phyloP scores from a whole-genome alignment of 2,888 invertebrate genomes.

The Netelia inedita region DNA sequence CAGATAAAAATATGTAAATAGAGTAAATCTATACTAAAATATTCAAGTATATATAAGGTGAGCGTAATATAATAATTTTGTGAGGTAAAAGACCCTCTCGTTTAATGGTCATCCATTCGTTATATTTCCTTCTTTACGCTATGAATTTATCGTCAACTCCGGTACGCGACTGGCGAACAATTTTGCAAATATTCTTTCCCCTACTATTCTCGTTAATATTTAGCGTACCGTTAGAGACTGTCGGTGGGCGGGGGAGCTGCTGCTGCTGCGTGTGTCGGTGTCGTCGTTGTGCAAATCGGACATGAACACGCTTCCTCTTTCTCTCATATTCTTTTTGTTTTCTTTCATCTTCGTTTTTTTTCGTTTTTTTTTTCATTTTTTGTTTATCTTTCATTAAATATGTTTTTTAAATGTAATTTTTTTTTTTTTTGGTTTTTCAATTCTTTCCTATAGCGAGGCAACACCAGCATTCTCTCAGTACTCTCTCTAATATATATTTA shows the following conservation, averaged over 20 bases:
- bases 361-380: constrained; percentile 39
- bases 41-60: constrained; percentile 85
- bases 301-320: constrained; percentile 74
- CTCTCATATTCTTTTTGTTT: constrained; percentile 37
- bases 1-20: constrained; percentile 85
- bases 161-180: constrained; percentile 78
- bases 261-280: constrained; percentile 63
- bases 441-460: constrained; percentile 68
- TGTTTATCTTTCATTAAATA: constrained; percentile 14
- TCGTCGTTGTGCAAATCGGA: constrained; percentile 79
- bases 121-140: constrained; percentile 73
- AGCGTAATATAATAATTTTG: constrained; percentile 84
- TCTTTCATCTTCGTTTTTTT: constrained; percentile 23
- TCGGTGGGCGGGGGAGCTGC: constrained; percentile 63
- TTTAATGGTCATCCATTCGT: constrained; percentile 80
- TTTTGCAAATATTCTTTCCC: constrained; percentile 75
- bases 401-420: constrained; percentile 35
- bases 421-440: constrained; percentile 32
- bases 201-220: constrained; percentile 68
- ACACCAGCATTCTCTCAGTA: constrained; percentile 66
- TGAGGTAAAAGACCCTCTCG: constrained; percentile 83
- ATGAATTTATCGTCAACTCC: constrained; percentile 74
- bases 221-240: constrained; percentile 77
- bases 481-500: constrained; percentile 81
- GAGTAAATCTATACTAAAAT: constrained; percentile 86